phyloP scores from a whole-genome alignment of 2,797 vertebrate species.

The Zonotrichia albicollis region DNA sequence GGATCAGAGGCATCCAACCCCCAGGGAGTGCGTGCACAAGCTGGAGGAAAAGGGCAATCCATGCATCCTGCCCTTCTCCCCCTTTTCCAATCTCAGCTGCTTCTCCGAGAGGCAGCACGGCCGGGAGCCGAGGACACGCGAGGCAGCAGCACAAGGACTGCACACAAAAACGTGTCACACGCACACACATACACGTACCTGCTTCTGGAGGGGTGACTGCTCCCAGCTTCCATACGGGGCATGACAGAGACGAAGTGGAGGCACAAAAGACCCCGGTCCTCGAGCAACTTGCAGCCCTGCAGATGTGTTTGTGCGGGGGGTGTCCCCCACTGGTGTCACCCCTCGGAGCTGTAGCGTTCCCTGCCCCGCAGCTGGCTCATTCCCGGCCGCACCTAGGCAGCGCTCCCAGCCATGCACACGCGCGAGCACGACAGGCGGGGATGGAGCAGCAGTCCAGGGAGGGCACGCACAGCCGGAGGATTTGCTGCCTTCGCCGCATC shows the following conservation, averaged over 20 bases:
- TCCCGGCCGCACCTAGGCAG: slow-evolving; percentile 45
- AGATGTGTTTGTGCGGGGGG: not conserved
- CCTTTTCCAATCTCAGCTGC: slow-evolving; percentile 1
- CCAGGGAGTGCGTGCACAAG: not conserved
- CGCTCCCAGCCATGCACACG: not conserved
- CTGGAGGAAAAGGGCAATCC: not conserved
- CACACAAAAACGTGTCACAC: not conserved
- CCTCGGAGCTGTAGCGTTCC: not conserved
- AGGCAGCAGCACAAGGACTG: slow-evolving; percentile 30
- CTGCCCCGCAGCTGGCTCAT: slow-evolving; percentile 51
- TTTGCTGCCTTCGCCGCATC: slow-evolving; percentile 62
- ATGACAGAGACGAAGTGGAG: slow-evolving; percentile 4
- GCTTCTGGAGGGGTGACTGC: slow-evolving; percentile 28
- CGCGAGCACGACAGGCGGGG: slow-evolving; percentile 9
- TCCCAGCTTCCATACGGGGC: slow-evolving; percentile 7
- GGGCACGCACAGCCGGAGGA: slow-evolving; percentile 46
- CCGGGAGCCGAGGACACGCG: slow-evolving; percentile 1
- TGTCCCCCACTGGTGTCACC: not conserved
- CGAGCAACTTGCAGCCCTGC: slow-evolving; percentile 19
- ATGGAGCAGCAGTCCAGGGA: slow-evolving; percentile 29
- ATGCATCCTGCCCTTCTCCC: slow-evolving; percentile 27
- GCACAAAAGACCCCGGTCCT: not conserved
- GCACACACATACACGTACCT: not conserved
- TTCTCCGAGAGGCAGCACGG: not conserved
- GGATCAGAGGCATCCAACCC: not conserved